Evolutionary conservation across 2,888 invertebrate genomes (phyloP).

Genomic region (Cecidostiba fungosa): DNA sequence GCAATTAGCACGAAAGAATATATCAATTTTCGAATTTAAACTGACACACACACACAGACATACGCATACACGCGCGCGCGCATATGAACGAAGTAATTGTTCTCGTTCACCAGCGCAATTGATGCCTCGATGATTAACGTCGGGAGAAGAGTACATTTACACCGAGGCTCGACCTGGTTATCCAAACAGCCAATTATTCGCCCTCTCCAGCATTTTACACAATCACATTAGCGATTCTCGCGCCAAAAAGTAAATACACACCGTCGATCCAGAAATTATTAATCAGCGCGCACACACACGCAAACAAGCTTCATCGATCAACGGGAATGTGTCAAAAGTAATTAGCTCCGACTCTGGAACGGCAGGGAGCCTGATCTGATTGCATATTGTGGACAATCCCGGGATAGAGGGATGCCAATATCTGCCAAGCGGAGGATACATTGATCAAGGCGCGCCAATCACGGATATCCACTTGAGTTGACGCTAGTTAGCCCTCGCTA

Average conservation of each 20-base stretch:
- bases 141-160: neutral
- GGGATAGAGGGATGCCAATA: constrained; percentile 17
- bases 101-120: neutral
- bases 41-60: neutral
- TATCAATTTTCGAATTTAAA: neutral
- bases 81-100: neutral
- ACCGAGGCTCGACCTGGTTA: neutral
- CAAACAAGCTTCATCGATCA: neutral
- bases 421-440: constrained; percentile 17
- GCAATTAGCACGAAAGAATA: neutral
- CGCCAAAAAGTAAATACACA: neutral
- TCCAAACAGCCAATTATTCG: neutral
- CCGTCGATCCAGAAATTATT: neutral
- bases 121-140: neutral
- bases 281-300: neutral
- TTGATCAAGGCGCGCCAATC: constrained; percentile 30
- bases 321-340: constrained; percentile 38
- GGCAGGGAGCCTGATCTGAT: neutral
- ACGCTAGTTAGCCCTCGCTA: constrained; percentile 36
- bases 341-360: constrained; percentile 13
- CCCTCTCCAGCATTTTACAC: neutral
- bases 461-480: constrained; percentile 24
- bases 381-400: constrained; percentile 41
- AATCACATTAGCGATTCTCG: neutral
- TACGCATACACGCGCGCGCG: too few species aligned